Base-by-base conservation (phyloP, 2,797 vertebrate species). In the Percopsis omiscomaycus region DNA sequence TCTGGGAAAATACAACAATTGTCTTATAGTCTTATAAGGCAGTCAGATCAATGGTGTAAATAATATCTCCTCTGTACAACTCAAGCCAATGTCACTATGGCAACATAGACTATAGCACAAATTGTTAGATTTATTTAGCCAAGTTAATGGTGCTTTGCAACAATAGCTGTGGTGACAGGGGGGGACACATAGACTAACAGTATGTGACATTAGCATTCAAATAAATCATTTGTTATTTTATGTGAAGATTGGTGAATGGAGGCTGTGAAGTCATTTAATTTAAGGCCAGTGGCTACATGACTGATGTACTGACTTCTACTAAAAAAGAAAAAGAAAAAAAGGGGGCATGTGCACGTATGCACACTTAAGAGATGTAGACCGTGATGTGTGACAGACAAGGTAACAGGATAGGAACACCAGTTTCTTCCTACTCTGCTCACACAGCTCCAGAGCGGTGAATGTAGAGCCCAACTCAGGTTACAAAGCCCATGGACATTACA, bases 351-450 rank as follows among this genome's bases (percentile, higher is more conserved):
- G 4, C 8, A 42, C 10, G 12, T 14, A 42, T 10, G 13, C 10
- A 45, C 29, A 54, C 16, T 22, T 29, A 68, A 61, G 51, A 46
- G 1, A 14, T 3, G 51, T 8, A 12, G 3, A 13, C 46, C 55
- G 49, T 63, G 66, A 61, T 64, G 59, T 46, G 47, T 67, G 64
- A 72, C 22, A 32, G 28, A 50, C 27, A 4, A 69, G 71, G 72
- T 68, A 82, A 59, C 75, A 61, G 75, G 69, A 12, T 15, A 13
- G 55, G 27, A 59, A 69, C 76, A 72, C 68, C 74, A 45, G 66
- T 73, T 74, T 63, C 63, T 57, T 77, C 65, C 59, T n/a, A 49
- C 52, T 62, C 66, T 62, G 59, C 73, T 63, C 50, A 37, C 59
- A 53, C 63, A 27, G 45, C 42, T 63, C 49, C 22, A 22, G 22